Evolutionary conservation across 2,888 invertebrate genomes (phyloP).

Genomic region (Cybosia mesomella): DNA sequence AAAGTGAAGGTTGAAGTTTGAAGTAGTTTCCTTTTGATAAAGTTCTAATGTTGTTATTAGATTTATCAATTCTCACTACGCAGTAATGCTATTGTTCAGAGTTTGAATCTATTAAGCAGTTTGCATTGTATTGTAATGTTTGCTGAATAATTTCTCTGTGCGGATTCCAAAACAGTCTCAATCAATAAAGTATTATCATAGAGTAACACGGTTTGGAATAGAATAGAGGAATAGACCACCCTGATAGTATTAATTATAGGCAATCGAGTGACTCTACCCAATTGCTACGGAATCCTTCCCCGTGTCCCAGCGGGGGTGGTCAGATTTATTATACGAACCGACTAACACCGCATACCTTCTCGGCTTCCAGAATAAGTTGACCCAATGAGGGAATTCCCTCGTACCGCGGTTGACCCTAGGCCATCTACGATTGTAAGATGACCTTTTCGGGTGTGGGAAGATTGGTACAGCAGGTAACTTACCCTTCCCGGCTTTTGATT

Average conservation of each 20-base stretch:
- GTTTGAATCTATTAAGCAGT: not conserved
- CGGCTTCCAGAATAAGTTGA: too few relatives aligned
- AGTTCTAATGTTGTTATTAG: not conserved
- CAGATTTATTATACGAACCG: too few relatives aligned
- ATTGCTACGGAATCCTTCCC: too few relatives aligned
- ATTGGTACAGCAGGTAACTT: too few relatives aligned
- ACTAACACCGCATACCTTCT: too few relatives aligned
- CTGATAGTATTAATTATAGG: not conserved
- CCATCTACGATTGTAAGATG: too few relatives aligned
- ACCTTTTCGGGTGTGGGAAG: too few relatives aligned
- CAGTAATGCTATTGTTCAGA: constrained; percentile 2
- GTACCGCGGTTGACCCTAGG: too few relatives aligned
- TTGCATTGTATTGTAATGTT: constrained; percentile 26
- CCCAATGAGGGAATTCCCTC: too few relatives aligned
- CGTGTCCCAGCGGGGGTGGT: too few relatives aligned
- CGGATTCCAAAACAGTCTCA: constrained; percentile 6
- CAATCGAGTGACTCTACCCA: not conserved
- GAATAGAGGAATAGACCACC: constrained; percentile 11
- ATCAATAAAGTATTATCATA: constrained; percentile 16
- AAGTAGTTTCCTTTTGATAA: too few relatives aligned
- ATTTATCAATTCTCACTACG: not conserved
- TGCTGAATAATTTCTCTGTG: constrained; percentile 11
- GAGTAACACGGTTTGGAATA: constrained; percentile 3
- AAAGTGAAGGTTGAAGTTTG: constrained; percentile 6
- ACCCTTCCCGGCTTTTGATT: too few relatives aligned